phyloP scores from a whole-genome alignment of 2,888 invertebrate species.

The Endotricha flammealis region DNA sequence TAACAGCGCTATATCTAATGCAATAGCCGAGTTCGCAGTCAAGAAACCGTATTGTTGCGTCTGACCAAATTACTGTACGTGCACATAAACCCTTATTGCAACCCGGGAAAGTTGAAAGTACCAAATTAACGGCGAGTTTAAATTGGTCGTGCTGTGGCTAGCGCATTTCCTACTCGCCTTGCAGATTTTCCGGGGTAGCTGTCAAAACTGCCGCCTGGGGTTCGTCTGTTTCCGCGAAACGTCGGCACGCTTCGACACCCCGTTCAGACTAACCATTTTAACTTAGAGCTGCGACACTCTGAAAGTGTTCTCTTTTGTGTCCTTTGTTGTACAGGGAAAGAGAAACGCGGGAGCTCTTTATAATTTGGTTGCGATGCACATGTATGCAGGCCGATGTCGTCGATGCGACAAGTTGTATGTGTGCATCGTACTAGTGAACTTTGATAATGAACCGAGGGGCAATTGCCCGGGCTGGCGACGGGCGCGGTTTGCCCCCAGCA shows the following conservation, averaged over 20 bases:
- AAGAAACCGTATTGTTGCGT: conserved; percentile 5
- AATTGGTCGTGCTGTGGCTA: conserved; percentile 22
- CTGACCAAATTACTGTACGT: background rate
- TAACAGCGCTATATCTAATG: background rate
- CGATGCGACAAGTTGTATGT: conserved; percentile 32
- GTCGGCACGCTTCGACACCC: conserved; percentile 52
- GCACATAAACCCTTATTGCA: conserved; percentile 22
- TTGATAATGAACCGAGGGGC: conserved; percentile 74
- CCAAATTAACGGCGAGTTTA: conserved; percentile 19
- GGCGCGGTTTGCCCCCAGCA: conserved; percentile 25
- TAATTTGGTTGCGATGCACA: conserved; percentile 24
- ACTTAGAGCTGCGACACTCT: conserved; percentile 37
- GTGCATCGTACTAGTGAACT: conserved; percentile 72
- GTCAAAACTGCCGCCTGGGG: conserved; percentile 56
- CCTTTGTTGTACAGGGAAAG: conserved; percentile 14
- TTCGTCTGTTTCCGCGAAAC: conserved; percentile 53
- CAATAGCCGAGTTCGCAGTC: conserved; percentile 1
- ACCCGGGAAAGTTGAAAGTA: conserved; percentile 26
- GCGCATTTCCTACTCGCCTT: conserved; percentile 49
- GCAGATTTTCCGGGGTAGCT: conserved; percentile 64
- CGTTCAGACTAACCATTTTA: conserved; percentile 29
- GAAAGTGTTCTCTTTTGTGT: conserved; percentile 14
- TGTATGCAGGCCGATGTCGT: conserved; percentile 36
- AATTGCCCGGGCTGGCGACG: conserved; percentile 46
- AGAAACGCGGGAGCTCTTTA: conserved; percentile 35